Conservation (phyloP, 2,888 invertebrate species). For the Eupithecia tripunctaria region DNA sequence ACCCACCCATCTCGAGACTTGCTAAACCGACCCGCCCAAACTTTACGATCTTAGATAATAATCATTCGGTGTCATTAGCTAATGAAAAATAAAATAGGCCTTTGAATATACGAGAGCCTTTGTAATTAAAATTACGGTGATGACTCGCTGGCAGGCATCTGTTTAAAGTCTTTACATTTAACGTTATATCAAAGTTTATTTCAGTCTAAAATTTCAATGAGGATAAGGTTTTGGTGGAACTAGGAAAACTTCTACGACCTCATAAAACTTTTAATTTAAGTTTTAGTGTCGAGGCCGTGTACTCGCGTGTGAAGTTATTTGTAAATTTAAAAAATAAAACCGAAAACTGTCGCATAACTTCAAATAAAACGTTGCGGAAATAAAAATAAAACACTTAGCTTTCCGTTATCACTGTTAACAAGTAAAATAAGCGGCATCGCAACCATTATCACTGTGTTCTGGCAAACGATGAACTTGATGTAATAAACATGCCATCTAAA, state of each 20-base stretch:
- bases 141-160: conserved; percentile 69
- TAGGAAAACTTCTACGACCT: neutral
- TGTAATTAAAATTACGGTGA: conserved; percentile 80
- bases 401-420: neutral
- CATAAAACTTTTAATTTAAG: neutral
- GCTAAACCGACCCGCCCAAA: conserved; percentile 54
- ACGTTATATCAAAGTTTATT: neutral
- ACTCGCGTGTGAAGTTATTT: neutral
- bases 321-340: neutral
- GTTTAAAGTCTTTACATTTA: conserved; percentile 58
- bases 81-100: conserved; percentile 82
- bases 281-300: neutral
- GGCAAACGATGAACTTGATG: conserved; percentile 16
- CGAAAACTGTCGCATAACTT: neutral
- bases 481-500: conserved; percentile 16
- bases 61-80: conserved; percentile 83
- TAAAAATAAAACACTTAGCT: neutral
- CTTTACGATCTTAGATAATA: conserved; percentile 78
- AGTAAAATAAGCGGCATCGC: neutral
- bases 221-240: neutral
- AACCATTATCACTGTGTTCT: conserved; percentile 4
- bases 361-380: neutral
- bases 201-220: neutral
- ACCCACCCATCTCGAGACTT: conserved; percentile 59
- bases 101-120: conserved; percentile 60